A percentile compares a stretch with the other conserved stretches of the same genome.
Conservation (phyloP, 2,113 vertebrate species). For the Neotoma lepida region DNA sequence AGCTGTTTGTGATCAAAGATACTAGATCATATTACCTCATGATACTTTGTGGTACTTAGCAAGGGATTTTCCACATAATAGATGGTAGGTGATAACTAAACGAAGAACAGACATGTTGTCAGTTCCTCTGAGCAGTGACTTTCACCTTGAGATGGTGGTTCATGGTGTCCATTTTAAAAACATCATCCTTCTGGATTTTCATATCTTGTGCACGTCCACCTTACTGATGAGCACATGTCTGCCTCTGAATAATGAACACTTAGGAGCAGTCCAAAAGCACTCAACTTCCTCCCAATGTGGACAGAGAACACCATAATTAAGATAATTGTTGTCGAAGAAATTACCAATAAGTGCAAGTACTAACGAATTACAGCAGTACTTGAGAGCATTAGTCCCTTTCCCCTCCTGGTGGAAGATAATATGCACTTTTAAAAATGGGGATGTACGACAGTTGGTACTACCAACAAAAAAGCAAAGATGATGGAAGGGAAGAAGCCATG, state of each 20-base stretch:
- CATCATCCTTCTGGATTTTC: background rate
- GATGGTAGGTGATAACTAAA: background rate
- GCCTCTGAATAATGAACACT: background rate
- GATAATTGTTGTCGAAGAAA: background rate
- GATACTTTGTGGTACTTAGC: background rate
- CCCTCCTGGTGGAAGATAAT: background rate
- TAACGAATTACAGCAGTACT: background rate
- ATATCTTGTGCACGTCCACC: fast-evolving
- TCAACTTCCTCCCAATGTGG: background rate
- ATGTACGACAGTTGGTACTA: background rate
- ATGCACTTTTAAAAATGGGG: background rate
- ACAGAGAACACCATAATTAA: background rate
- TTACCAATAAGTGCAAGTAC: background rate
- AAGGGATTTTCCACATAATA: background rate
- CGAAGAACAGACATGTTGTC: background rate
- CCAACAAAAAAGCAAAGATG: background rate
- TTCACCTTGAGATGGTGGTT: background rate
- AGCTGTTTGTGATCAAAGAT: background rate
- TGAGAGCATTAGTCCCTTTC: background rate
- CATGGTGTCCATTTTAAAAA: background rate
- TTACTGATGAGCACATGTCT: background rate
- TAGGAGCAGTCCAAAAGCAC: background rate
- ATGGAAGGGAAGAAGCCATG: background rate
- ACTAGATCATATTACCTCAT: background rate
- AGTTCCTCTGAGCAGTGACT: background rate